Conservation (phyloP, 1,140 invertebrate genomes). For the Drosophila orena region DNA sequence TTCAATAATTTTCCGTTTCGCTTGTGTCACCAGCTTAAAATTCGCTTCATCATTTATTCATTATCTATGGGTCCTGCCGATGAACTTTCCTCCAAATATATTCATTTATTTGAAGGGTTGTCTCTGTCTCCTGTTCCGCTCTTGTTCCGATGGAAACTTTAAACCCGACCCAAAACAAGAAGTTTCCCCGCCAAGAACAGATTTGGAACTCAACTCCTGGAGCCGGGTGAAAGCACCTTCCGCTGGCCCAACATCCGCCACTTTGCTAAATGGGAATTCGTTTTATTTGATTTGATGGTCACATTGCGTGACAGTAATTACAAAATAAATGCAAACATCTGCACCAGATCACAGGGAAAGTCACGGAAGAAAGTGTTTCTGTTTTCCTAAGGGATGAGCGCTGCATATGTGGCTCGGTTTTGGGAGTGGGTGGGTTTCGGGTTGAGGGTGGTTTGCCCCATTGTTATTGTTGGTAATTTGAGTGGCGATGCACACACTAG, state of each 20-base stretch:
- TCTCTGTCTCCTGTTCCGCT: not conserved
- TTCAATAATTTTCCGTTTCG: not conserved
- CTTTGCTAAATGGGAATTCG: constrained; percentile 52
- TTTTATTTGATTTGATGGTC: constrained; percentile 82
- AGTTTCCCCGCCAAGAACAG: constrained; percentile 8
- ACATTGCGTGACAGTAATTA: constrained; percentile 81
- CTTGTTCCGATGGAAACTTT: constrained; percentile 8
- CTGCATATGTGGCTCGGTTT: constrained; percentile 11
- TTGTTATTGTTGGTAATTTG: constrained; percentile 68
- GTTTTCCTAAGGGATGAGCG: constrained; percentile 18
- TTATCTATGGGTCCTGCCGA: not conserved
- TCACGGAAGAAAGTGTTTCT: constrained; percentile 45
- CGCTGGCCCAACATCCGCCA: constrained; percentile 31
- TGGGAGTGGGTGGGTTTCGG: constrained; percentile 8
- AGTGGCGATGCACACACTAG: constrained; percentile 52
- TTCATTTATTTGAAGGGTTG: constrained; percentile 46
- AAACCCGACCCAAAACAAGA: constrained; percentile 8
- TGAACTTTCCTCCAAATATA: not conserved
- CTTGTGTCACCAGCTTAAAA: not conserved
- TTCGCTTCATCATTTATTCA: not conserved
- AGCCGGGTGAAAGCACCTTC: constrained; percentile 8
- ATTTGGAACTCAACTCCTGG: constrained; percentile 24
- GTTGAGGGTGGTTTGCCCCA: constrained; percentile 25
- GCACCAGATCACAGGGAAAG: constrained; percentile 60
- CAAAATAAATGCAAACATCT: constrained; percentile 82